Conservation (phyloP, 2,888 invertebrate species). For the Patella ulyssiponensis region DNA sequence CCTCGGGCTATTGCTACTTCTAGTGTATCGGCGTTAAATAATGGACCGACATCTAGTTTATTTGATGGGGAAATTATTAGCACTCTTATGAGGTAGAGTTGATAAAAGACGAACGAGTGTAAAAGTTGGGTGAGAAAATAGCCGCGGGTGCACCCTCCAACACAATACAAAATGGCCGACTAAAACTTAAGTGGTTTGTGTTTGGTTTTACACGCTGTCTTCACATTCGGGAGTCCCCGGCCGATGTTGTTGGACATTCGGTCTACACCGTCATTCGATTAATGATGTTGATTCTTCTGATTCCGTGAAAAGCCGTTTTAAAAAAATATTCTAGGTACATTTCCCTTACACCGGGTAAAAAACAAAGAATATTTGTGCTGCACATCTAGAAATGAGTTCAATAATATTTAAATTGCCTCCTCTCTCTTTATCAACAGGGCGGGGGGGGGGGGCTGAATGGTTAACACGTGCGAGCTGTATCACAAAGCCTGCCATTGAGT, state of each 20-base stretch:
- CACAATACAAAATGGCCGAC: neutral
- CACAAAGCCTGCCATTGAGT: too few relatives aligned
- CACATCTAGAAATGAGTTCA: too few relatives aligned
- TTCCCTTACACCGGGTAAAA: too few relatives aligned
- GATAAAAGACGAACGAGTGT: neutral
- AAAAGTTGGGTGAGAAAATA: neutral
- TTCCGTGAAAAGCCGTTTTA: too few relatives aligned
- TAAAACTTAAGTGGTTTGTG: conserved; percentile 1
- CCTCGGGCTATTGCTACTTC: neutral
- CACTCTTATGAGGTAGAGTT: neutral
- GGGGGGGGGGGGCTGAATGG: too few relatives aligned
- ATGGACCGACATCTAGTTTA: neutral
- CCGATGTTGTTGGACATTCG: neutral
- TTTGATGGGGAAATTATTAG: neutral
- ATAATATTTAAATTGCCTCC: too few relatives aligned
- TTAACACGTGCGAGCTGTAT: too few relatives aligned
- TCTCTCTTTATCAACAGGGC: too few relatives aligned
- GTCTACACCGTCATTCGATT: conserved; percentile 1
- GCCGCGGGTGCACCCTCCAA: neutral
- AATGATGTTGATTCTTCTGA: neutral
- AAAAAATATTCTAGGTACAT: too few relatives aligned
- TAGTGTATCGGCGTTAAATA: too few relatives aligned
- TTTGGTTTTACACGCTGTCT: neutral
- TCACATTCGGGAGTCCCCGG: neutral
- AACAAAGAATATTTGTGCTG: too few relatives aligned